These are phyloP conservation scores for Synodontis membranacea DNA, from an alignment of 2,113 vertebrate species.

Conservation along the genomic window DNA sequence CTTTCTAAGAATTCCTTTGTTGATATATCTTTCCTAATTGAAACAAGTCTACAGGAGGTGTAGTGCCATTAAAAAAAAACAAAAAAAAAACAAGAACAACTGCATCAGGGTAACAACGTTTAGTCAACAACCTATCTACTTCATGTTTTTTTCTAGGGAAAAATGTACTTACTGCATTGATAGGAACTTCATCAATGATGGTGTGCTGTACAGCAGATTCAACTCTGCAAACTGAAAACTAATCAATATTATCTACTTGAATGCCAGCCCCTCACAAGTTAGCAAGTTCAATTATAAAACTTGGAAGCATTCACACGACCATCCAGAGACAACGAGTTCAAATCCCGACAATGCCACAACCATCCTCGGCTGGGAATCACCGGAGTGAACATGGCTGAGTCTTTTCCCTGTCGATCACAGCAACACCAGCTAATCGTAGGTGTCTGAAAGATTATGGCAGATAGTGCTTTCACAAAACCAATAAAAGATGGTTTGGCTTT, in stretches of 20 bases:
- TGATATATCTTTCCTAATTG: neutral
- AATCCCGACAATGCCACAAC: neutral
- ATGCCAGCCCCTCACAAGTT: neutral
- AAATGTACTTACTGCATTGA: neutral
- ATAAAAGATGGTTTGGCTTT: neutral
- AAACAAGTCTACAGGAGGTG: neutral
- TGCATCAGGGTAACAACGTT: neutral
- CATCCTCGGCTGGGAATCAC: neutral
- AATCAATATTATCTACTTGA: neutral
- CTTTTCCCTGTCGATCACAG: too few species aligned
- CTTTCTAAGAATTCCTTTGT: neutral
- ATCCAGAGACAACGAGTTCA: neutral
- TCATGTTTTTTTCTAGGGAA: neutral
- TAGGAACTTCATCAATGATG: neutral
- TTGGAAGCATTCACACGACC: neutral
- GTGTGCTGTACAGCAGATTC: neutral
- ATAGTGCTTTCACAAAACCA: neutral
- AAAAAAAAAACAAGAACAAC: neutral
- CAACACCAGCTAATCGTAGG: too few species aligned
- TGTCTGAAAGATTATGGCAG: neutral
- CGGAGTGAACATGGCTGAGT: neutral
- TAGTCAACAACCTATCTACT: neutral
- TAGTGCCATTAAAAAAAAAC: neutral
- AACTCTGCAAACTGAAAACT: neutral
- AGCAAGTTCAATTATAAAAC: neutral